Conservation (phyloP, 1,140 invertebrate species). For the Achatina immaculata region DNA sequence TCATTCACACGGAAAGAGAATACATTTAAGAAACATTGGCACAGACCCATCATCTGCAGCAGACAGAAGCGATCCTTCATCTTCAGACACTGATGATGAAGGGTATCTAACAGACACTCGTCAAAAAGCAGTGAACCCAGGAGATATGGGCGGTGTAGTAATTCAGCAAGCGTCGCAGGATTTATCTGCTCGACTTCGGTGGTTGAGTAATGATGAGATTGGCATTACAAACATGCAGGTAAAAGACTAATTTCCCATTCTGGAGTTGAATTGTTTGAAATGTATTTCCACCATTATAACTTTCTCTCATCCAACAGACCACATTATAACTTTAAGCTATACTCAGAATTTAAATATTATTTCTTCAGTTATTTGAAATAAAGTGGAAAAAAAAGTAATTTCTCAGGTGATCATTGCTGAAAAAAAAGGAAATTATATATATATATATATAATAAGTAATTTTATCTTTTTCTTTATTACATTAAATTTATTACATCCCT, state of each 20-base stretch:
- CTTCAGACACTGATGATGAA: conserved; percentile 42
- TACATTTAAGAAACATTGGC: conserved; percentile 50
- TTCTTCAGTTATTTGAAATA: too few species aligned
- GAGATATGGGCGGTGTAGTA: conserved; percentile 61
- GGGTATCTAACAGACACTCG: conserved; percentile 54
- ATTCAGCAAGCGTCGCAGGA: conserved; percentile 64
- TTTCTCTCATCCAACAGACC: too few species aligned
- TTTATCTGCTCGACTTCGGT: conserved; percentile 63
- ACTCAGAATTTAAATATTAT: too few species aligned
- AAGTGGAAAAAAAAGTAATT: too few species aligned
- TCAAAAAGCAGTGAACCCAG: conserved; percentile 56
- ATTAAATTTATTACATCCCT: too few species aligned
- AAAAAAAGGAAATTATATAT: too few species aligned
- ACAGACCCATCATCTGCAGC: background rate
- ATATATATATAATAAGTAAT: too few species aligned
- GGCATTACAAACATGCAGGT: conserved; percentile 75
- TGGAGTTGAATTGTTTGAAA: background rate
- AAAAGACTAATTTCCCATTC: conserved; percentile 41
- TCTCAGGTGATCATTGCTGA: too few species aligned
- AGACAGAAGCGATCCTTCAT: conserved; percentile 30
- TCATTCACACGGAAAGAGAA: conserved; percentile 39
- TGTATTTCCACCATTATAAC: too few species aligned
- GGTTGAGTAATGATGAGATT: conserved; percentile 75
- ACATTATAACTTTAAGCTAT: too few species aligned
- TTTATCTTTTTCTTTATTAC: too few species aligned